Evolutionary conservation across 2,888 invertebrate species (phyloP).

Genomic region (Pristionchus arcanus): DNA sequence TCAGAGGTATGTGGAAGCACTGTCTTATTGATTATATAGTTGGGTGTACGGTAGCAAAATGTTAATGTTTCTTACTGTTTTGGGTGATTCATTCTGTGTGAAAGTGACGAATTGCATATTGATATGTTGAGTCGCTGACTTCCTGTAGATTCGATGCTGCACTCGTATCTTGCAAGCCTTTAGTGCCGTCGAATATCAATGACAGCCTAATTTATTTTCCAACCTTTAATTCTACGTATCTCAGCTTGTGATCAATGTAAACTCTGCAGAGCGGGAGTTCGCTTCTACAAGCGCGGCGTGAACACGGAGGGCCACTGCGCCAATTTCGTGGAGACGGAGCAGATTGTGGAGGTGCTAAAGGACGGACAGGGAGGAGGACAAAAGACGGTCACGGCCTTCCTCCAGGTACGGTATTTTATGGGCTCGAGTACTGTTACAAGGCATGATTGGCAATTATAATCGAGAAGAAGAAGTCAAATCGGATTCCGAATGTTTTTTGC

Average conservation of each 20-base stretch:
- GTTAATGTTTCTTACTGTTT: not conserved
- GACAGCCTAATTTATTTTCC: too few species aligned
- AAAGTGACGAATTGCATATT: too few species aligned
- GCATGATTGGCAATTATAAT: too few species aligned
- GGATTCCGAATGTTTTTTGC: too few species aligned
- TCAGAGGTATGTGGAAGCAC: conserved; percentile 82
- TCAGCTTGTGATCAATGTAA: not conserved
- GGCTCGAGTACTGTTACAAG: not conserved
- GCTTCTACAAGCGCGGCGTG: conserved; percentile 85
- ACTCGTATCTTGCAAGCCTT: too few species aligned
- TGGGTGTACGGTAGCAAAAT: not conserved
- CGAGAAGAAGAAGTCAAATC: too few species aligned
- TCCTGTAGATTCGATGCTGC: too few species aligned
- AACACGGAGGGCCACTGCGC: conserved; percentile 93
- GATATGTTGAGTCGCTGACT: too few species aligned
- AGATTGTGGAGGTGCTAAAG: conserved; percentile 80
- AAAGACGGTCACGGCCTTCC: conserved; percentile 54
- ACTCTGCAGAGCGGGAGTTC: conserved; percentile 73
- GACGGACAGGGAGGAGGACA: conserved; percentile 32
- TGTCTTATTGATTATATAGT: not conserved
- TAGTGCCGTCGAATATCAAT: too few species aligned
- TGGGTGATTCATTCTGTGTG: too few species aligned
- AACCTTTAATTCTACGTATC: not conserved
- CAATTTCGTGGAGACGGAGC: conserved; percentile 98
- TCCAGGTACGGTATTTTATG: conserved; percentile 46